Percentiles rank a stretch among this genome's conserved stretches.
phyloP scores from a whole-genome alignment of 2,888 invertebrate species.

The Ditula angustiorana region DNA sequence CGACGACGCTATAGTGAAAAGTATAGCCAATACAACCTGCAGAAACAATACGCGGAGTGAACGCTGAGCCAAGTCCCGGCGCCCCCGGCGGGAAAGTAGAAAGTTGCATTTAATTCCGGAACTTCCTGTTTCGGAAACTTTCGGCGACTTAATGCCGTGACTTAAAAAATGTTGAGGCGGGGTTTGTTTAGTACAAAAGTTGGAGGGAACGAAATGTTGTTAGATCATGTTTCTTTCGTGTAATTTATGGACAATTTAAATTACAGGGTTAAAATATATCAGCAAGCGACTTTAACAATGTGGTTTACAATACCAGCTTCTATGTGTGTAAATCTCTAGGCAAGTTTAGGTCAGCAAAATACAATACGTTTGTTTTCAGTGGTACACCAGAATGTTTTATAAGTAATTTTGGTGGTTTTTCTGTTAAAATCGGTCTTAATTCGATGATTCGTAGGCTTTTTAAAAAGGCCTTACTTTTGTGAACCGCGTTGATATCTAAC shows the following conservation, averaged over 20 bases:
- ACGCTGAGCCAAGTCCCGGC: neutral
- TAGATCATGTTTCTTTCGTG: neutral
- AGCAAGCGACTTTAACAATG: neutral
- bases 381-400: no score
- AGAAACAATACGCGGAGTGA: constrained; percentile 2
- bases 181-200: constrained; percentile 15
- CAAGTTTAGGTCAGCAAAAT: no score
- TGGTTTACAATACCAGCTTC: no score
- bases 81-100: constrained; percentile 5
- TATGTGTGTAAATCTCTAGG: no score
- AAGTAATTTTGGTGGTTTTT: no score
- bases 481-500: no score
- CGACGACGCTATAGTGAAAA: neutral
- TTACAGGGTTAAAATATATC: neutral
- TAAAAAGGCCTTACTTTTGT: no score
- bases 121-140: constrained; percentile 26
- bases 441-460: no score
- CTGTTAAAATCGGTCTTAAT: no score
- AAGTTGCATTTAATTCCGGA: constrained; percentile 27
- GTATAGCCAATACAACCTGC: neutral
- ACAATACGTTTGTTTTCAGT: no score
- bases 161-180: constrained; percentile 29
- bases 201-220: constrained; percentile 11
- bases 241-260: constrained; percentile 9
- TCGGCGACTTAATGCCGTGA: constrained; percentile 31